Conservation (phyloP, 2,797 vertebrate species). For the Cyclura pinguis region DNA sequence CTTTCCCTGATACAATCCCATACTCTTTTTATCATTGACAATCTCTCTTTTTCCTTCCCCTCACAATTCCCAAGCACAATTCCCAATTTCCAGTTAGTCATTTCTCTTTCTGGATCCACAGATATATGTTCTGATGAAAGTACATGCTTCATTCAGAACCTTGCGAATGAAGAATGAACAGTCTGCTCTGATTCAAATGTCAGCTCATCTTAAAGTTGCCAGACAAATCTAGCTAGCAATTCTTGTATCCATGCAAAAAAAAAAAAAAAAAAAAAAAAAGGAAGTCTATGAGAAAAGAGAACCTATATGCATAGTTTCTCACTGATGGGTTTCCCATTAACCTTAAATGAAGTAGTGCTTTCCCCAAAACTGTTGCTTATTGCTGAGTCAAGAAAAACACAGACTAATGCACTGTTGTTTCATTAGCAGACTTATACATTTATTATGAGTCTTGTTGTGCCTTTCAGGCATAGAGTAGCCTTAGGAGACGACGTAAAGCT, state of each 20-base stretch:
- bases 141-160: background rate
- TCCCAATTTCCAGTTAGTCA: background rate
- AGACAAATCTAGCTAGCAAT: background rate
- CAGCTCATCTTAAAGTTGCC: background rate
- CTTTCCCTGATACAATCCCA: background rate
- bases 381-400: background rate
- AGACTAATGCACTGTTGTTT: background rate
- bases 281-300: background rate
- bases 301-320: background rate
- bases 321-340: background rate
- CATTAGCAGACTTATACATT: constrained; percentile 13
- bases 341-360: background rate
- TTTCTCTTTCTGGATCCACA: background rate
- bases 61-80: background rate
- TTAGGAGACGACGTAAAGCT: background rate
- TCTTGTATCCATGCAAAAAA: background rate
- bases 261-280: no score
- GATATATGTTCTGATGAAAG: background rate
- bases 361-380: background rate
- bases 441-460: background rate
- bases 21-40: background rate
- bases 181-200: background rate
- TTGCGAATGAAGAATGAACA: background rate
- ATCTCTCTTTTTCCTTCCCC: background rate
- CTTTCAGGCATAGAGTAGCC: background rate